A percentile compares a stretch with the other conserved stretches of the same genome.
Conservation (phyloP, 2,888 invertebrate genomes). For the Periphyllus acericola region DNA sequence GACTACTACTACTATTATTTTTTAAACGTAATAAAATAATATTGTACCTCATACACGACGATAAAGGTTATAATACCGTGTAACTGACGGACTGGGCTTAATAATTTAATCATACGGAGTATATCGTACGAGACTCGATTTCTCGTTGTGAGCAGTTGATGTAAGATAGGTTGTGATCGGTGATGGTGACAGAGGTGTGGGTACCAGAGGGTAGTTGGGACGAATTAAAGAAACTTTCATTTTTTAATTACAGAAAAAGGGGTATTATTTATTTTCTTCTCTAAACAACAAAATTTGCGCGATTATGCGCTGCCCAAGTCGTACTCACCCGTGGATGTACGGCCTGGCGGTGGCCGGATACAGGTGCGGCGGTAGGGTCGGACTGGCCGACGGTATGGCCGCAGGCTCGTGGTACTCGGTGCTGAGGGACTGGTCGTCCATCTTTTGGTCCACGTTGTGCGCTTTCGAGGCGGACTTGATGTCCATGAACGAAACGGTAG, state of each 20-base stretch:
- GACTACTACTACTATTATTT: no score
- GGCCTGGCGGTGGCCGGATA: slow-evolving; percentile 56
- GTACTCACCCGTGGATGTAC: slow-evolving; percentile 56
- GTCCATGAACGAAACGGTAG: slow-evolving; percentile 95
- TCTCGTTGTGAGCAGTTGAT: no score
- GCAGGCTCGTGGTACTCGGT: slow-evolving; percentile 92
- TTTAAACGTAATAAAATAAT: no score
- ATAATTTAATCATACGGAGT: no score
- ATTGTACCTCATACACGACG: no score
- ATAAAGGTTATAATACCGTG: no score
- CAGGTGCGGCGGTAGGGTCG: slow-evolving; percentile 42
- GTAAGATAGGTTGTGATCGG: no score
- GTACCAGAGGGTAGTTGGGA: neutral
- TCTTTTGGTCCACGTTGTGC: slow-evolving; percentile 87
- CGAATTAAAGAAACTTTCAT: neutral
- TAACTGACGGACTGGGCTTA: no score
- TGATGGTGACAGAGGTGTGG: no score
- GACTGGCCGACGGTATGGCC: slow-evolving; percentile 74
- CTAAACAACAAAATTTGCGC: neutral
- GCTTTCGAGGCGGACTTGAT: slow-evolving; percentile 96
- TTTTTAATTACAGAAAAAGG: no score
- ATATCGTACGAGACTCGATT: no score
- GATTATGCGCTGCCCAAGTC: neutral
- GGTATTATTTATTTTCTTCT: neutral
- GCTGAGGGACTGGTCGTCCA: slow-evolving; percentile 87